Evolutionary conservation across 2,888 invertebrate species (phyloP), one percentile per base, ranked within the genome.

Genomic region (Drosophila peninsularis): DNA sequence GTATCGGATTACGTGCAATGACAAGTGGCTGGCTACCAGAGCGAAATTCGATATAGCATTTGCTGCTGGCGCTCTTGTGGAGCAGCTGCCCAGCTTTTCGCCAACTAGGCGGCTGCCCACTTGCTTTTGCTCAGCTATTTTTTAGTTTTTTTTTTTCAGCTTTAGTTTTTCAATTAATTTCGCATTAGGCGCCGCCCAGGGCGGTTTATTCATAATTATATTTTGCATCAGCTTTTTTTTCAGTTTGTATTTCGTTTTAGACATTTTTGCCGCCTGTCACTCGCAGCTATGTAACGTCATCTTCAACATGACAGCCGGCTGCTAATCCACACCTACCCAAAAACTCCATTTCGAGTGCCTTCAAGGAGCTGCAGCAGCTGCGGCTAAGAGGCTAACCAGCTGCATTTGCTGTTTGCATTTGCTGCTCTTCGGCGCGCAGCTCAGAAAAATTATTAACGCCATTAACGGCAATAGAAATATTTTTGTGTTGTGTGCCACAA

Each of bases 391-490:
- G 17, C 47, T 47, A 47, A 30, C 47, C 47, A 30, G 11, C 45
- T 50, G 45, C 57, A 68, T 32, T 58, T 36, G 62, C 69, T 50
- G 52, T 56, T 56, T 61, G 64, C 52, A 36, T 36, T 34, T 14
- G 49, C 49, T 37, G 52, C 42, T 52, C 53, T 55, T 55, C 62
- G 41, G 24, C 17, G 17, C 17, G 14, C 17, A 0, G 47, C 71
- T 64, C 61, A 53, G 34, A 62, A 79, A 79, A 85, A 89, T 86
- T 86, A 86, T 86, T 86, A 86, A 86, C 88, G 86, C 89, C 86
- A 86, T 86, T 86, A 86, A 89, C 90, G 87, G 85, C 85, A 86
- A 86, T 86, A 86, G 90, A 86, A 86, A 86, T 86, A 86, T 86
- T 86, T 89, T 88, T 86, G 89, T 78, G 82, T 73, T 80, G 88